phyloP scores from a whole-genome alignment of 2,797 vertebrate genomes.

The Octomys mimax region DNA sequence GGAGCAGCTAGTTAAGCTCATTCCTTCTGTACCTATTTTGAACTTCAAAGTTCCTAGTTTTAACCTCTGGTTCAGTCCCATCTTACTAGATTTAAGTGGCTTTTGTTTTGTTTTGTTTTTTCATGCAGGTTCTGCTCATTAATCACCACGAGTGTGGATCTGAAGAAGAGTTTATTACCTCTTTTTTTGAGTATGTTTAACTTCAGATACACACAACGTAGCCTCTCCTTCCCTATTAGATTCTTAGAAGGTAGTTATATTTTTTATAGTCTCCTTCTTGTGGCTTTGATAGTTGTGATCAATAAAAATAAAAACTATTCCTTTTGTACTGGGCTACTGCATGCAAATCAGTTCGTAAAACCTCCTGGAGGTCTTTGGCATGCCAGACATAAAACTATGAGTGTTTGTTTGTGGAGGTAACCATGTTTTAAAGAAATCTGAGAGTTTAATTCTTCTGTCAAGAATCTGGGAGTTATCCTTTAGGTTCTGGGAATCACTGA shows the following conservation, averaged over 20 bases:
- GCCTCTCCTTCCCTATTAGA: constrained; percentile 92
- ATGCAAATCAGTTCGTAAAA: constrained; percentile 91
- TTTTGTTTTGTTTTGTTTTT: constrained; percentile 91
- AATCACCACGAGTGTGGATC: constrained; percentile 93
- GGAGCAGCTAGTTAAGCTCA: constrained; percentile 83
- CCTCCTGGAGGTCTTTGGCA: constrained; percentile 92
- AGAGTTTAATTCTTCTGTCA: constrained; percentile 80
- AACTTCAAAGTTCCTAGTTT: constrained; percentile 89
- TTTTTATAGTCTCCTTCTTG: constrained; percentile 91
- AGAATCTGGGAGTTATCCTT: constrained; percentile 60
- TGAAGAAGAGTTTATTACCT: constrained; percentile 93
- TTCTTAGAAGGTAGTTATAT: constrained; percentile 93
- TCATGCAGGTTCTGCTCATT: constrained; percentile 93
- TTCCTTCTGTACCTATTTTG: constrained; percentile 87
- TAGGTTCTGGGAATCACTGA: constrained; percentile 82
- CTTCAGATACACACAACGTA: constrained; percentile 93
- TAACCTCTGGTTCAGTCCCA: constrained; percentile 90
- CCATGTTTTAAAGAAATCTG: constrained; percentile 87
- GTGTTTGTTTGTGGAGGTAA: constrained; percentile 90
- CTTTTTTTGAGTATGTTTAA: constrained; percentile 93
- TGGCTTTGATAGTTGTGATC: constrained; percentile 90
- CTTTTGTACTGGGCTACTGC: constrained; percentile 90
- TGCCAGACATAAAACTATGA: constrained; percentile 88
- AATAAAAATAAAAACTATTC: constrained; percentile 88
- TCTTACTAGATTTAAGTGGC: constrained; percentile 93